Evolutionary conservation across 2,888 invertebrate genomes (phyloP).

Genomic region (Xanthia icteritia): DNA sequence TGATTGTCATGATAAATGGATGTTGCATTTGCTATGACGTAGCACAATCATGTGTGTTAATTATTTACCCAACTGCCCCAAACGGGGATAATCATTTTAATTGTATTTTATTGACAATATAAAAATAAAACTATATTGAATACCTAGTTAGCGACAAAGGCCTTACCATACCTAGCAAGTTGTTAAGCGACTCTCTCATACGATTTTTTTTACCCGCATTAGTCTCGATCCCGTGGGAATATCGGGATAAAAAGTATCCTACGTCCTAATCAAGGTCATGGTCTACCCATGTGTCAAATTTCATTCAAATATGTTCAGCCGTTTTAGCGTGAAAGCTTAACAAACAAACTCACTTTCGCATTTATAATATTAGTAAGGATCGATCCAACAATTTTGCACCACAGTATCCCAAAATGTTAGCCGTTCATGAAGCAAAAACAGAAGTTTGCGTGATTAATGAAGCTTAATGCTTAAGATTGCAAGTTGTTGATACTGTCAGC

Average conservation of each 20-base stretch:
- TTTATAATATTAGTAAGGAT: not conserved
- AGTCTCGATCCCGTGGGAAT: too few relatives aligned
- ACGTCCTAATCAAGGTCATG: too few relatives aligned
- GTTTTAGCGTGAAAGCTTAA: too few relatives aligned
- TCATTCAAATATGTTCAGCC: too few relatives aligned
- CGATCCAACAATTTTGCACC: constrained; percentile 18
- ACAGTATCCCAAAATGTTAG: constrained; percentile 17
- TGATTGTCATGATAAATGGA: not conserved
- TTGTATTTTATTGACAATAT: not conserved
- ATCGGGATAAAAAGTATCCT: too few relatives aligned
- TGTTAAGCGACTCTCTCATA: not conserved
- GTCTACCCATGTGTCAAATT: too few relatives aligned
- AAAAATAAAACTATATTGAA: not conserved
- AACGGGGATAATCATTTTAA: not conserved
- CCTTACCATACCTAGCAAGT: not conserved
- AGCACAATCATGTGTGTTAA: not conserved
- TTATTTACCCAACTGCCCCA: not conserved
- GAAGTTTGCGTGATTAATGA: constrained; percentile 68
- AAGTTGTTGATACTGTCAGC: constrained; percentile 60
- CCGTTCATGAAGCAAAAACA: constrained; percentile 56
- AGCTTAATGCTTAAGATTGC: constrained; percentile 56
- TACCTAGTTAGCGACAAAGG: not conserved
- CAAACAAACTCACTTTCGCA: too few relatives aligned
- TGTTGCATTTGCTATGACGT: not conserved
- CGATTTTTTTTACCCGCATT: too few relatives aligned